Percentiles rank a stretch among this genome's conserved stretches.
These are phyloP conservation scores for Mactromeris polynyma DNA, from an alignment of 2,888 invertebrate genomes.

Conservation along the genomic window DNA sequence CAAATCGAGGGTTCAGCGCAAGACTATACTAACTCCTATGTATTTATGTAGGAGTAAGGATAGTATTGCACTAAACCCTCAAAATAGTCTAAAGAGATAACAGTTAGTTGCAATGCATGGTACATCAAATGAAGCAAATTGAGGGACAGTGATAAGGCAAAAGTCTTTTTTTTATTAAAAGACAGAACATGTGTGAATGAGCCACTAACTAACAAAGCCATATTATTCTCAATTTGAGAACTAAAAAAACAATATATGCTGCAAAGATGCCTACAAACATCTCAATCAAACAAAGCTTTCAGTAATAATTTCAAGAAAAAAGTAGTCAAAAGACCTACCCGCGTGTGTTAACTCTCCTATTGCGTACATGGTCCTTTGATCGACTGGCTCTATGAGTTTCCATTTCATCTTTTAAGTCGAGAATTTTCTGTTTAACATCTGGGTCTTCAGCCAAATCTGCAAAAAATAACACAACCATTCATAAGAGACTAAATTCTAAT, in stretches of 20 bases:
- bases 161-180: not conserved
- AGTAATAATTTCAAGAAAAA: not conserved
- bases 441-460: conserved; percentile 98
- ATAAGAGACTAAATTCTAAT: not conserved
- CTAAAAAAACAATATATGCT: not conserved
- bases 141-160: not conserved
- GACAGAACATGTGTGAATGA: too few species aligned
- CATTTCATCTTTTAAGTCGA: conserved; percentile 95
- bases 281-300: not conserved
- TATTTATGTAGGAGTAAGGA: too few species aligned
- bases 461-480: conserved; percentile 18
- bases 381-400: conserved; percentile 90
- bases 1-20: too few species aligned
- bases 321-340: conserved; percentile 78
- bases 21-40: too few species aligned
- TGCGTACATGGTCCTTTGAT: conserved; percentile 63
- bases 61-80: not conserved
- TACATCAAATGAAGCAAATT: not conserved
- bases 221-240: not conserved
- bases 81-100: not conserved
- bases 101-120: not conserved
- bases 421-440: conserved; percentile 95
- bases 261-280: not conserved
- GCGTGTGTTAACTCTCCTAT: conserved; percentile 81
- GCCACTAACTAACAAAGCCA: not conserved